Percentiles rank a stretch among this genome's conserved stretches.
phyloP scores from a whole-genome alignment of 2,113 vertebrate species.

The Rhinoptilus africanus region DNA sequence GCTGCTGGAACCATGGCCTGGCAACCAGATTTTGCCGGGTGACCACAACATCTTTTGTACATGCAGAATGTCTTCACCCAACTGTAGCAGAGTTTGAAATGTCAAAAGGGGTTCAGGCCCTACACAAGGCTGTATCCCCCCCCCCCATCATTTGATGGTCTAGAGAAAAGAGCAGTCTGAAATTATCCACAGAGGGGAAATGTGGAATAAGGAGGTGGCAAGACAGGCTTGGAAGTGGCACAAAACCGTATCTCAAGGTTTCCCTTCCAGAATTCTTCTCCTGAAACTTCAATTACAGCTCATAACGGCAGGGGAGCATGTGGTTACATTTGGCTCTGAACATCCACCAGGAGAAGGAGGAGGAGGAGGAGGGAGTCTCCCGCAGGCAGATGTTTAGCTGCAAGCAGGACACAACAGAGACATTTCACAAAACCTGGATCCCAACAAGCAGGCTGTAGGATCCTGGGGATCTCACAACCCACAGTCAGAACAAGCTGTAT shows the following conservation, averaged over 20 bases:
- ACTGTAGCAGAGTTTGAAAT: neutral
- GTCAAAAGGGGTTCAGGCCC: neutral
- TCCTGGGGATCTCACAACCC: neutral
- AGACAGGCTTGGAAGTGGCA: neutral
- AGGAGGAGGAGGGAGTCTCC: neutral
- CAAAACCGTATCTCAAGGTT: neutral
- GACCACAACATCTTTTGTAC: neutral
- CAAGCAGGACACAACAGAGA: neutral
- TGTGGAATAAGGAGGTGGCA: neutral
- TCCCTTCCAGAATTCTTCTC: neutral
- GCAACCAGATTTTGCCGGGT: fast-evolving
- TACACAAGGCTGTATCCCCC: fast-evolving
- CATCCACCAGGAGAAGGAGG: neutral
- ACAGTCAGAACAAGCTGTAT: slow-evolving; percentile 13
- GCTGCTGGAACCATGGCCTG: neutral
- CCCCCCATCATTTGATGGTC: neutral
- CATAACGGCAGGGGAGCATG: neutral
- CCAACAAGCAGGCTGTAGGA: neutral
- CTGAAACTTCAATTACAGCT: neutral
- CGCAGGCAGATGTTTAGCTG: neutral
- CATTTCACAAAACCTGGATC: neutral
- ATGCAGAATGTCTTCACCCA: neutral
- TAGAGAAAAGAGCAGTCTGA: neutral
- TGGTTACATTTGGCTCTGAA: neutral
- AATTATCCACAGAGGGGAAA: neutral